phyloP scores from a whole-genome alignment of 2,888 invertebrate species.

The Sisyra terminalis region DNA sequence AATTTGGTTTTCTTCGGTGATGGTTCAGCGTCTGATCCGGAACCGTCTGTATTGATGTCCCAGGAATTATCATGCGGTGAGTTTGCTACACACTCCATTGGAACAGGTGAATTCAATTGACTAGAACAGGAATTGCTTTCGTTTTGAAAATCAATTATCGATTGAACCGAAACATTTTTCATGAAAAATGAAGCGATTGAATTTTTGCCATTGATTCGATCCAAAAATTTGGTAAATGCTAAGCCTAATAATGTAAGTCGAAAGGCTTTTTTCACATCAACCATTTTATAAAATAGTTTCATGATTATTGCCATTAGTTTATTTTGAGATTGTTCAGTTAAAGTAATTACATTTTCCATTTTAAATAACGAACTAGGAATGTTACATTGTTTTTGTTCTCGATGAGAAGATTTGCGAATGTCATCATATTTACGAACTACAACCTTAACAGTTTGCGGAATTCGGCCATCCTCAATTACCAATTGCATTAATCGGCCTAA shows the following conservation, averaged over 20 bases:
- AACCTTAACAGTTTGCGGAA: slow-evolving; percentile 57
- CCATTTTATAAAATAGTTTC: slow-evolving; percentile 57
- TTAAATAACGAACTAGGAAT: slow-evolving; percentile 48
- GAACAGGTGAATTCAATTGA: slow-evolving; percentile 2
- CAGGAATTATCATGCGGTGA: slow-evolving; percentile 23
- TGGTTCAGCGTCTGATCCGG: slow-evolving; percentile 54
- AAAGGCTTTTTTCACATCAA: slow-evolving; percentile 55
- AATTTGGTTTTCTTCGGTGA: slow-evolving; percentile 53
- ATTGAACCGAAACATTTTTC: slow-evolving; percentile 64
- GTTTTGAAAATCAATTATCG: slow-evolving; percentile 46
- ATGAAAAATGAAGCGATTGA: slow-evolving; percentile 60
- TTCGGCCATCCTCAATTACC: slow-evolving; percentile 60
- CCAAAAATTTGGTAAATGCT: slow-evolving; percentile 67
- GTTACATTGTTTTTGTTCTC: slow-evolving; percentile 61
- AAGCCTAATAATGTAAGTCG: slow-evolving; percentile 67
- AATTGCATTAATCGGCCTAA: slow-evolving; percentile 52
- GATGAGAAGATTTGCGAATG: slow-evolving; percentile 45
- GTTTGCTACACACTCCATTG: slow-evolving; percentile 13
- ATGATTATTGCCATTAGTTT: slow-evolving; percentile 54
- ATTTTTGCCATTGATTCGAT: slow-evolving; percentile 46
- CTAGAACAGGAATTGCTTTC: not conserved
- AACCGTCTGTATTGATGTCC: slow-evolving; percentile 39
- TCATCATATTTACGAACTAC: slow-evolving; percentile 57
- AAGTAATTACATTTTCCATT: slow-evolving; percentile 17
- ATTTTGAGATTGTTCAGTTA: slow-evolving; percentile 36